A percentile compares a stretch with the other conserved stretches of the same genome.
Conservation (phyloP, 2,113 vertebrate genomes). For the Aegithalos caudatus region DNA sequence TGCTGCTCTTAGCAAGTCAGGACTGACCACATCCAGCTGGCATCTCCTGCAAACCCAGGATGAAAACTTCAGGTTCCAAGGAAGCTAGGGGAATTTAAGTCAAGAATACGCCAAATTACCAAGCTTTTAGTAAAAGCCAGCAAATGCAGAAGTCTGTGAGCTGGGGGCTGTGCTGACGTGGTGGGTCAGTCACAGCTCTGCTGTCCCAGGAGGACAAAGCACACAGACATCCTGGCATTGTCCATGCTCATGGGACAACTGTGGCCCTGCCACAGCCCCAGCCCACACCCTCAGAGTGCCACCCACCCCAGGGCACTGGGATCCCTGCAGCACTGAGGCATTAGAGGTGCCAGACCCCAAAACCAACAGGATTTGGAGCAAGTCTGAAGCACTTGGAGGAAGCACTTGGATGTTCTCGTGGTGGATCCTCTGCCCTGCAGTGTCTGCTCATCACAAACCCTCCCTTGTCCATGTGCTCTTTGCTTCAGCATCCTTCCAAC, state of each 20-base stretch:
- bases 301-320: background rate
- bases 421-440: background rate
- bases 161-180: background rate
- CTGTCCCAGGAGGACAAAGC: background rate
- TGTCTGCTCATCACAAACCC: background rate
- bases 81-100: background rate
- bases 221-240: background rate
- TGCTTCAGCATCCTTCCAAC: background rate
- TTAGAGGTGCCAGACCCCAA: background rate
- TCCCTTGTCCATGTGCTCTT: background rate
- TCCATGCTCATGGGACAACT: fast-evolving
- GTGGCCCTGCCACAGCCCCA: background rate
- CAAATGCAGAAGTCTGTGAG: background rate
- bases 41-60: background rate
- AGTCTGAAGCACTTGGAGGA: background rate
- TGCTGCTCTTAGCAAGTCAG: background rate
- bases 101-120: background rate
- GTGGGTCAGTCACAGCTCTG: background rate
- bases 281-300: background rate
- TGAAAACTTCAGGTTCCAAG: background rate
- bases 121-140: background rate
- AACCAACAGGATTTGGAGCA: background rate
- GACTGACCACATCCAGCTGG: background rate
- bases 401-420: background rate
- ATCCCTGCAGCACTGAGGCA: background rate